Evolutionary conservation across 1,140 invertebrate genomes (phyloP), one percentile per base, ranked within the genome.

Genomic region (Eubasilissa regina): DNA sequence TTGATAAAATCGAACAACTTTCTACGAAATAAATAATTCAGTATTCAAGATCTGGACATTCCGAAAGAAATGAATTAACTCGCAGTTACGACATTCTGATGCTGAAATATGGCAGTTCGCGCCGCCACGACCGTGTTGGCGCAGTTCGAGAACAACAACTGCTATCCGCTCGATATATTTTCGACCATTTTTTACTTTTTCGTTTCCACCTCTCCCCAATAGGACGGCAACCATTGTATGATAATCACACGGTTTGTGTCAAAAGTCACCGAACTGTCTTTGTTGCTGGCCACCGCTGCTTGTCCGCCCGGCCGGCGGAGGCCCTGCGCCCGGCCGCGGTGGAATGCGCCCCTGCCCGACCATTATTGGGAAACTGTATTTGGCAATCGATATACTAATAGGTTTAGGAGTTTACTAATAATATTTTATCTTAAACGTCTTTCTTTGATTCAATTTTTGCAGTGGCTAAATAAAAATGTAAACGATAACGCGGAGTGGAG

Each of bases 231-330:
- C 81, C 81, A 82, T 82, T 82, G 81, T 82, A 82, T 82, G 81
- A 79, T 82, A 82, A 82, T 82, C 78, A 78, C 78, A 77, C 78
- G 75, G 62, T 75, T 78, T 77, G 78, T 82, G 81, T 82, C 81
- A 82, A 82, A 82, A 77, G 81, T 82, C 81, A 82, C 78, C 81
- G 58, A 82, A 80, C 62, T 82, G 72, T 80, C 75, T 80, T 82
- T 78, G 77, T 62, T 79, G 78, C 78, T 78, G 76, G 80, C 75
- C 70, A 80, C 75, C 72, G 80, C 75, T 73, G 68, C 75, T 77
- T 79, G 68, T 51, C 10, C 64, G 43, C 64, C 17, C 15, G 45
- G 44, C 64, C 45, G 3, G 48, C 3, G 1, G 11, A 35, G 25
- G 25, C 25, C 25, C 25, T 6, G 25, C 25, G 25, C 25, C 25